Conservation (phyloP, 1,140 invertebrate genomes). For the Halictus rubicundus region DNA sequence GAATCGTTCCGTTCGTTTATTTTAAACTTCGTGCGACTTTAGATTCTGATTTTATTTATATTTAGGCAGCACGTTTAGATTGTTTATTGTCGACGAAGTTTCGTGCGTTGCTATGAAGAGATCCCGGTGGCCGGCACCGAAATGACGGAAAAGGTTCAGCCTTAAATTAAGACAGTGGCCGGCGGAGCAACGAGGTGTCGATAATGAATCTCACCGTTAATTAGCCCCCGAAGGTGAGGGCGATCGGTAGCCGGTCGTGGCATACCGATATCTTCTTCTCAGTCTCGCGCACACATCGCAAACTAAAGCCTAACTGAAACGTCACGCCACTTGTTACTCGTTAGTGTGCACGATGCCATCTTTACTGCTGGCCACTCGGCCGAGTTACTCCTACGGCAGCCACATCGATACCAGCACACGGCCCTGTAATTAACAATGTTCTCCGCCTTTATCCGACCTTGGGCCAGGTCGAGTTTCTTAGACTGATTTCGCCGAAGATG, state of each 20-base stretch:
- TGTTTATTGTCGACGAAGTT: neutral
- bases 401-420: constrained; percentile 67
- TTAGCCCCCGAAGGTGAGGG: constrained; percentile 71
- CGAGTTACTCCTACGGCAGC: constrained; percentile 66
- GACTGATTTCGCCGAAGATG: constrained; percentile 43
- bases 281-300: constrained; percentile 54
- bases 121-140: neutral
- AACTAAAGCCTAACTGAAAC: constrained; percentile 77
- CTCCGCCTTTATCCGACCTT: constrained; percentile 44
- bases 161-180: constrained; percentile 72
- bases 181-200: constrained; percentile 71
- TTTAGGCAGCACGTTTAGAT: too few relatives aligned
- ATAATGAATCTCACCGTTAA: constrained; percentile 78
- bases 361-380: constrained; percentile 70
- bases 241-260: constrained; percentile 74
- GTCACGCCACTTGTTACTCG: constrained; percentile 78
- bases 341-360: constrained; percentile 78
- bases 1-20: too few relatives aligned
- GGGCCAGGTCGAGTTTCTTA: constrained; percentile 28
- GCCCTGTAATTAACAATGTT: constrained; percentile 75
- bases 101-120: neutral
- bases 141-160: constrained; percentile 43
- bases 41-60: too few relatives aligned
- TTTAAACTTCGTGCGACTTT: too few relatives aligned
- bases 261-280: constrained; percentile 73